Conservation (phyloP, 2,888 invertebrate genomes). For the Chymomyza fuscimana region DNA sequence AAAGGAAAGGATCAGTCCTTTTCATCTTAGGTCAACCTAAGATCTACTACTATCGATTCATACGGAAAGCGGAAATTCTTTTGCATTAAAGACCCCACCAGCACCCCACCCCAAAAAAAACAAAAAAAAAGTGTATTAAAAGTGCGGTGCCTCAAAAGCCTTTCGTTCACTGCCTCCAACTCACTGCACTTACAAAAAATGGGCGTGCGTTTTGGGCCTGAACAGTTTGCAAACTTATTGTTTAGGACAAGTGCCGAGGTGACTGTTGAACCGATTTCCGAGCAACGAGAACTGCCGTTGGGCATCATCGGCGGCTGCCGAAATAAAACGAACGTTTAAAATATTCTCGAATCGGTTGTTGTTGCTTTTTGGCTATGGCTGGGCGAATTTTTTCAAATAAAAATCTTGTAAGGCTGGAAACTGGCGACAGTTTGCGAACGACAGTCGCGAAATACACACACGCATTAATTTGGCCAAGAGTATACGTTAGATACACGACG, state of each 20-base stretch:
- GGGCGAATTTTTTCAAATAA: conserved; percentile 72
- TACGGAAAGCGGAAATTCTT: no score
- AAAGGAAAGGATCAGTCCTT: no score
- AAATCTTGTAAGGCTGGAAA: conserved; percentile 77
- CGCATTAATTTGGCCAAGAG: conserved; percentile 14
- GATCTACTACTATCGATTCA: no score
- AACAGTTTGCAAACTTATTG: neutral
- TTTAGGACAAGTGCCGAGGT: neutral
- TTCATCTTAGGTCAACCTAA: no score
- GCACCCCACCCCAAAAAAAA: no score
- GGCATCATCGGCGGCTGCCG: conserved; percentile 33
- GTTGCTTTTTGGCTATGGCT: neutral
- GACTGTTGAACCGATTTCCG: conserved; percentile 14
- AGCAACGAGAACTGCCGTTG: conserved; percentile 15
- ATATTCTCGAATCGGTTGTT: conserved; percentile 36
- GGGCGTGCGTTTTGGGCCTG: conserved; percentile 4
- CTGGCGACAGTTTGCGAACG: conserved; percentile 77
- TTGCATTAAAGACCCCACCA: no score
- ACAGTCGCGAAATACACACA: conserved; percentile 64
- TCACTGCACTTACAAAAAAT: neutral
- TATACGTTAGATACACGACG: neutral
- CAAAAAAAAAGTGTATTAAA: no score
- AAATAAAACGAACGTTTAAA: conserved; percentile 30
- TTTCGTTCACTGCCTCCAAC: neutral
- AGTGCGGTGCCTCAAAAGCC: neutral